Base-by-base conservation (phyloP, 2,113 vertebrate genomes). In the Phyllostomus discolor region DNA sequence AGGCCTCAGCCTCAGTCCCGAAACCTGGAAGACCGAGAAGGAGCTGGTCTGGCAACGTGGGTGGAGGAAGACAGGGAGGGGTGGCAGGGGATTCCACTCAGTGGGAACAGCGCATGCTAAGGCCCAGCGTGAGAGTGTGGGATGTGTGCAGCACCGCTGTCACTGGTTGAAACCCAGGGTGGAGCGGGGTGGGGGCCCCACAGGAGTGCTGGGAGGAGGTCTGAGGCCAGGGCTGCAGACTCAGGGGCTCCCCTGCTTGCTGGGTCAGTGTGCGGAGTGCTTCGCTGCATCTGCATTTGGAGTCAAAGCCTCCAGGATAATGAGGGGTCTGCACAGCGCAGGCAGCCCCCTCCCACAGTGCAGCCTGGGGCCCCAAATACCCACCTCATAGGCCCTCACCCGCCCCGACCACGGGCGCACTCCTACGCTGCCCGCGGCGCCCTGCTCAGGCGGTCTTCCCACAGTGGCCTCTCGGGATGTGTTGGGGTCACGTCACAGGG, bases 261-360 rank as follows among this genome's bases (percentile, higher is more conserved):
- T 35, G 70, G 41, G 24, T 3, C 0, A 35, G 50, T 20, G 28
- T 50, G 31, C 16, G 12, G 73, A 43, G 50, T 0, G 0, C 67
- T 48, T 83, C 12, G 0, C 7, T 22, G 35, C 0, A 2, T 50
- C 75, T 76, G 31, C 2, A 12, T 33, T 41, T 50, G 22, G 66
- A 70, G 52, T 38, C 12, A 33, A 31, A 78, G 79, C 75, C 72
- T 81, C 43, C 1, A 41, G 50, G 80, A 46, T 22, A 12, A 31
- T 0, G 20, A 52, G 3, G 59, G 22, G 22, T 22, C 28, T 52
- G 33, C 16, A 2, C 9, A 19, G 69, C 52, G 16, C 72, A 38
- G 10, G 12, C 43, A 9, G 33, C 6, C 0, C 20, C 16, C 24
- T 41, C 17, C 15, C 4, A 0, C 38, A 0, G 20, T 1, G 0